phyloP scores from a whole-genome alignment of 2,113 vertebrate genomes.

The Tragulus kanchil region DNA sequence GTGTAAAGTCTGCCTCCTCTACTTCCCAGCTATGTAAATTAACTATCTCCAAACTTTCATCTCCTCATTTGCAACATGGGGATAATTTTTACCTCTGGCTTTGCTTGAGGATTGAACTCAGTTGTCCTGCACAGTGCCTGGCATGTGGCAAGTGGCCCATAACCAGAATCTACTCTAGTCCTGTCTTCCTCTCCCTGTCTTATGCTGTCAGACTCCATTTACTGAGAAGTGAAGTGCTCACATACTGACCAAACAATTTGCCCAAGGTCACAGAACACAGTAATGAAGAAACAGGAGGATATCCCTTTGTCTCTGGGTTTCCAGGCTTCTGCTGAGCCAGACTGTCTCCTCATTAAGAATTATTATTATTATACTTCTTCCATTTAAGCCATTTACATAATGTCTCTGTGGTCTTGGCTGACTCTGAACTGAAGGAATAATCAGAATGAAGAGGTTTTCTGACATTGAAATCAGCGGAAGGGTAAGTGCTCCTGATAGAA shows the following conservation, averaged over 20 bases:
- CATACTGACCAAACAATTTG: neutral
- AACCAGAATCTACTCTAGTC: neutral
- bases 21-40: neutral
- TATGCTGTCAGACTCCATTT: neutral
- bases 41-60: neutral
- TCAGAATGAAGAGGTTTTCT: conserved; percentile 74
- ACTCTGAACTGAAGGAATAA: conserved; percentile 66
- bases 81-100: neutral
- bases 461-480: conserved; percentile 56
- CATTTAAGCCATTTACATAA: conserved; percentile 48
- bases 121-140: neutral
- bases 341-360: conserved; percentile 49
- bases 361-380: conserved; percentile 4
- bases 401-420: conserved; percentile 61
- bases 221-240: neutral
- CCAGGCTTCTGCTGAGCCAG: conserved; percentile 17
- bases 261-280: neutral
- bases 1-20: neutral
- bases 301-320: neutral
- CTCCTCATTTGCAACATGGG: neutral
- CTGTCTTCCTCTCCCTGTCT: neutral
- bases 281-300: neutral
- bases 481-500: neutral
- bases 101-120: neutral
- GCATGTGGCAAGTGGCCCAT: neutral